phyloP scores from a whole-genome alignment of 2,888 invertebrate genomes.

The Hecatera dysodea region DNA sequence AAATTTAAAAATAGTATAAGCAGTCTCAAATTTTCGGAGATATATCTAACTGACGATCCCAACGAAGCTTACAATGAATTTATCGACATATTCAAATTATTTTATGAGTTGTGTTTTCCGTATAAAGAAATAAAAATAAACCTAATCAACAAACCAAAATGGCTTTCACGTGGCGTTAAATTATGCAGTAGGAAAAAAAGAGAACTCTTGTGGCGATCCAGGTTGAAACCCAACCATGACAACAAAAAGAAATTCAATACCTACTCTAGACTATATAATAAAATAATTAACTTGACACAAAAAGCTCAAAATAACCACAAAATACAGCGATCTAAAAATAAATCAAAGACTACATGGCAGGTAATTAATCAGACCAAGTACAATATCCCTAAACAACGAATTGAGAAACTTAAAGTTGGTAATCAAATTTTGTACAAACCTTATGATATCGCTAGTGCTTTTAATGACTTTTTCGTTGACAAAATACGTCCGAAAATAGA shows the following conservation, averaged over 20 bases:
- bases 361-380: too few relatives aligned
- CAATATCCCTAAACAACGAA: too few relatives aligned
- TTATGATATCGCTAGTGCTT: not conserved
- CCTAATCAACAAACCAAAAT: too few relatives aligned
- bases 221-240: not conserved
- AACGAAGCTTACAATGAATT: too few relatives aligned
- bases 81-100: not conserved
- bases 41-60: not conserved
- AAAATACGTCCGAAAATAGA: conserved; percentile 2
- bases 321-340: too few relatives aligned
- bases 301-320: too few relatives aligned
- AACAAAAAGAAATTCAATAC: not conserved
- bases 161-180: conserved; percentile 1
- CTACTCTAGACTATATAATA: not conserved
- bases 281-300: not conserved
- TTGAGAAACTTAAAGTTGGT: too few relatives aligned
- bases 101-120: not conserved
- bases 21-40: not conserved
- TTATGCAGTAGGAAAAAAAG: conserved; percentile 5
- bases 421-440: not conserved
- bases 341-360: too few relatives aligned
- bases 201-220: too few relatives aligned
- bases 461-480: not conserved
- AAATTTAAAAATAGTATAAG: not conserved
- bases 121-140: too few relatives aligned